These are phyloP conservation scores for Eulemur rubriventer DNA, from an alignment of 2,797 vertebrate species.

Conservation along the genomic window DNA sequence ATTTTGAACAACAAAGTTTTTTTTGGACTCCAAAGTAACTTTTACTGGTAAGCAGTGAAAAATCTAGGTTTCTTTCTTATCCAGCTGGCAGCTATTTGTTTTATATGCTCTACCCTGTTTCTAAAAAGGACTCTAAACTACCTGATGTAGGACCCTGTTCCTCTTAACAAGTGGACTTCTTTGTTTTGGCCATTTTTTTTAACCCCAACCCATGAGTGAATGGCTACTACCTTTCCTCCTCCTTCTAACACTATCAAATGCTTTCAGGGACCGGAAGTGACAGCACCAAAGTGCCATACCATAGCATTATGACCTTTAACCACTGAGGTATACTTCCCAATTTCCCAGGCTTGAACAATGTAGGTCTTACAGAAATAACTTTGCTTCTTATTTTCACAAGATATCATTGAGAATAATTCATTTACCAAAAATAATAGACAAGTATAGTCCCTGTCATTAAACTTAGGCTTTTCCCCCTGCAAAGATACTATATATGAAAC, in stretches of 20 bases:
- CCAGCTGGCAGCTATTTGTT: background rate
- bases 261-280: background rate
- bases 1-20: background rate
- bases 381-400: slow-evolving; percentile 19
- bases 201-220: background rate
- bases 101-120: background rate
- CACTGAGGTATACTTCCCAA: background rate
- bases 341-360: background rate
- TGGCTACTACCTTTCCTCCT: background rate
- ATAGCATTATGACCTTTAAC: background rate
- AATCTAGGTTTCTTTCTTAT: background rate
- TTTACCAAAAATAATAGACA: slow-evolving; percentile 3
- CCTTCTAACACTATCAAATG: background rate
- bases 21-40: background rate
- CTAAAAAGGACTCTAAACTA: background rate
- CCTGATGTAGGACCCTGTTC: background rate
- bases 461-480: background rate
- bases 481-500: background rate
- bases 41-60: background rate
- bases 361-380: background rate
- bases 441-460: slow-evolving; percentile 38
- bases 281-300: background rate
- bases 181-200: background rate
- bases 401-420: background rate
- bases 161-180: background rate